A percentile compares a stretch with the other conserved stretches of the same genome.
Evolutionary conservation across 2,888 invertebrate species (phyloP).

Genomic region (Aradus depressus): DNA sequence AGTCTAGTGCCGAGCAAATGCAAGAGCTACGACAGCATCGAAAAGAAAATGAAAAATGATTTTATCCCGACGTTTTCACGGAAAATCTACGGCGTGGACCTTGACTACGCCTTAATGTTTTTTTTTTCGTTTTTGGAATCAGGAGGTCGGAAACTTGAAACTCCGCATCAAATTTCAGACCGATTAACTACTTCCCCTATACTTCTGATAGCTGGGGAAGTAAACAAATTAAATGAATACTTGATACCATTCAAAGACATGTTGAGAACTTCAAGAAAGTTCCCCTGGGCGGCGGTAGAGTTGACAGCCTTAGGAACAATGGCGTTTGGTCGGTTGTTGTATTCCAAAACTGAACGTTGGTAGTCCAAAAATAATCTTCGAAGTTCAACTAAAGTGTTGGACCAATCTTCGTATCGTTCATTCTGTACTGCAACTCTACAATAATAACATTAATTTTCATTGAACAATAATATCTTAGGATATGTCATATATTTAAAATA

Average conservation of each 20-base stretch:
- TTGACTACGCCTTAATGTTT: no score
- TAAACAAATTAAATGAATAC: not conserved
- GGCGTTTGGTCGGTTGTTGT: conserved; percentile 60
- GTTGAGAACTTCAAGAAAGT: conserved; percentile 96
- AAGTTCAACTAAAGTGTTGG: conserved; percentile 72
- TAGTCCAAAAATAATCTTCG: conserved; percentile 83
- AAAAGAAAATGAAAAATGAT: no score
- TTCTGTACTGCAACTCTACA: conserved; percentile 90
- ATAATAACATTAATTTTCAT: not conserved
- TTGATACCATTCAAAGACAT: conserved; percentile 85
- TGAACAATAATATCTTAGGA: not conserved
- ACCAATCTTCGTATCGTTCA: conserved; percentile 97
- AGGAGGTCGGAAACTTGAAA: no score
- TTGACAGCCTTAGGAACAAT: conserved; percentile 62
- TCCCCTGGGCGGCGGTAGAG: conserved; percentile 88
- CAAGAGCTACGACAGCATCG: no score
- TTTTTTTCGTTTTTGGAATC: no score
- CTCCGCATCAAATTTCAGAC: no score
- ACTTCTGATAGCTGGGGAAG: no score
- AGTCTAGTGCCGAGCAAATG: no score
- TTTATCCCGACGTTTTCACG: no score
- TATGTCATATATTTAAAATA: not conserved
- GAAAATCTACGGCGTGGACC: no score
- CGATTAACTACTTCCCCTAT: no score
- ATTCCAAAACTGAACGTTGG: conserved; percentile 73